These are phyloP conservation scores for Cuniculus paca DNA, from an alignment of 2,797 vertebrate genomes.

Conservation along the genomic window DNA sequence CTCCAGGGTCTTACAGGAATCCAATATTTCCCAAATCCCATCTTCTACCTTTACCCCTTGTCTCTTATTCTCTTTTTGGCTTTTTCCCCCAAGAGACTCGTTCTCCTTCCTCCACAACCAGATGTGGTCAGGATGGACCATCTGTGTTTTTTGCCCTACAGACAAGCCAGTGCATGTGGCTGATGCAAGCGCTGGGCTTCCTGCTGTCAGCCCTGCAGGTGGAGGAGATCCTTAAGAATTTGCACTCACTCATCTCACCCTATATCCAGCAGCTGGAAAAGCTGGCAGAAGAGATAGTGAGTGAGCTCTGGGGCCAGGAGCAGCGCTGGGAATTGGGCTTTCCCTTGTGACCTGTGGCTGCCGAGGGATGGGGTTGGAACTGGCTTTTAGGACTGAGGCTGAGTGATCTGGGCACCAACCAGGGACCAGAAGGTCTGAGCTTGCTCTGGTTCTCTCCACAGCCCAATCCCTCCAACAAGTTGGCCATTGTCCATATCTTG, in stretches of 20 bases:
- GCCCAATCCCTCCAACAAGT: constrained; percentile 99
- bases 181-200: constrained; percentile 99
- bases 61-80: constrained; percentile 23
- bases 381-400: neutral
- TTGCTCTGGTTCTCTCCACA: constrained; percentile 86
- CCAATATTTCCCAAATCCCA: neutral
- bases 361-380: neutral
- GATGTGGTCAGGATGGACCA: constrained; percentile 62
- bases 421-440: constrained; percentile 31
- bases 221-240: constrained; percentile 98
- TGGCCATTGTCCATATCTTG: constrained; percentile 99
- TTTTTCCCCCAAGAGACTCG: neutral
- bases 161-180: constrained; percentile 99
- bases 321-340: neutral
- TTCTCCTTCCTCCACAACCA: neutral
- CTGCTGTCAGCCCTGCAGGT: constrained; percentile 98
- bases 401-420: neutral
- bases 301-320: constrained; percentile 66
- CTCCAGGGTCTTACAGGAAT: neutral
- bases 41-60: neutral
- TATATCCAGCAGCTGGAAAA: constrained; percentile 99
- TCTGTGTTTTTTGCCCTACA: constrained; percentile 84
- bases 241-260: constrained; percentile 98
- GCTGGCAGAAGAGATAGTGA: constrained; percentile 97
- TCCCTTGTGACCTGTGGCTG: neutral